These are phyloP conservation scores for Scaptodrosophila lebanonensis DNA, from an alignment of 1,140 invertebrate species.

Conservation along the genomic window DNA sequence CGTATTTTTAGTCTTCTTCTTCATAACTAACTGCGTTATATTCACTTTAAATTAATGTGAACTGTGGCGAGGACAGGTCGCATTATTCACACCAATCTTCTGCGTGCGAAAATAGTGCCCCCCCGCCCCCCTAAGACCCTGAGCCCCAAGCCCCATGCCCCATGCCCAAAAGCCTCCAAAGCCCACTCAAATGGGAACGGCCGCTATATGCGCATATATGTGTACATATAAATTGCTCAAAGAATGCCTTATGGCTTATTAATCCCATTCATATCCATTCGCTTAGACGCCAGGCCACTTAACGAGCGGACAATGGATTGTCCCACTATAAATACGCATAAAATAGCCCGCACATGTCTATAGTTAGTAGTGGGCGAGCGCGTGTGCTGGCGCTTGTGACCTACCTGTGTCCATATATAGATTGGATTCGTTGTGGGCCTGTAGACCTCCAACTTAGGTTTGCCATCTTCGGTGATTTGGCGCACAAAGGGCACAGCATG, in stretches of 20 bases:
- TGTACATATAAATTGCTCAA: constrained; percentile 66
- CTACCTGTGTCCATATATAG: constrained; percentile 80
- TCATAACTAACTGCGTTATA: constrained; percentile 56
- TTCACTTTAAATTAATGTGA: constrained; percentile 46
- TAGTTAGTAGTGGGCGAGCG: background rate
- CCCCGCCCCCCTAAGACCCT: no score
- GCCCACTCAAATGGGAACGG: no score
- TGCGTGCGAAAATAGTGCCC: constrained; percentile 66
- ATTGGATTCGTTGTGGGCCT: constrained; percentile 79
- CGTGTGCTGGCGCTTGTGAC: constrained; percentile 13
- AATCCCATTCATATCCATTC: constrained; percentile 62
- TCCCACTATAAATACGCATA: background rate
- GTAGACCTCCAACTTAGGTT: constrained; percentile 77
- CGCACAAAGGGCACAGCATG: constrained; percentile 80
- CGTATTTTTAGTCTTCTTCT: constrained; percentile 57
- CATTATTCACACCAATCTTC: constrained; percentile 1
- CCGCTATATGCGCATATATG: constrained; percentile 42
- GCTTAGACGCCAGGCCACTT: constrained; percentile 38
- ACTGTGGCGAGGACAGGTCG: constrained; percentile 16
- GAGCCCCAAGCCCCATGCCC: no score
- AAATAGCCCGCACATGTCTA: no score
- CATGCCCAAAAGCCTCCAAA: constrained; percentile 23
- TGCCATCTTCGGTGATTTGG: constrained; percentile 78
- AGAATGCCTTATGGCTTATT: constrained; percentile 58
- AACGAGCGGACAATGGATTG: constrained; percentile 50